Evolutionary conservation across 2,113 vertebrate genomes (phyloP).

Genomic region (Suncus etruscus): DNA sequence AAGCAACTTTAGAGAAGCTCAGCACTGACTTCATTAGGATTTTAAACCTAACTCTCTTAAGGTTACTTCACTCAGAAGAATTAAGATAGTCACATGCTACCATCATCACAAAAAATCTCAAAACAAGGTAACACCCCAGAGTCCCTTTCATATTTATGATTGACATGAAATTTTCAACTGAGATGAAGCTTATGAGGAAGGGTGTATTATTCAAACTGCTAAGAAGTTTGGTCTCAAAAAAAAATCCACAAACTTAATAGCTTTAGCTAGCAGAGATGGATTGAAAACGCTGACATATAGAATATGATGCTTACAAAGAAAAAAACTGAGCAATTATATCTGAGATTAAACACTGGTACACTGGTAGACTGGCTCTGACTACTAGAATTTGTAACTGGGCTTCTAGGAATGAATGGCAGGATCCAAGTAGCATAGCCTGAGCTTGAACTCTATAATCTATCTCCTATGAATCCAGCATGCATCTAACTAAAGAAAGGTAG

Average conservation of each 20-base stretch:
- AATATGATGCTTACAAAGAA: conserved; percentile 32
- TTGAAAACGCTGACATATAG: conserved; percentile 40
- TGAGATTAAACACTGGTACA: not conserved
- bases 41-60: conserved; percentile 23
- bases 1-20: conserved; percentile 49
- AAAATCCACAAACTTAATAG: conserved; percentile 34
- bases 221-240: conserved; percentile 42
- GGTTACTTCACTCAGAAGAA: conserved; percentile 53
- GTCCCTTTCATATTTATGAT: conserved; percentile 15
- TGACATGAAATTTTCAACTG: conserved; percentile 14
- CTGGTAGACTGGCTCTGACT: not conserved
- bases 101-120: conserved; percentile 54
- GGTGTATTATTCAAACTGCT: conserved; percentile 30
- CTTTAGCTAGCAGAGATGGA: not conserved
- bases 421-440: conserved; percentile 12
- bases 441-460: not conserved
- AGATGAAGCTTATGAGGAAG: not conserved
- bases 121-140: conserved; percentile 42
- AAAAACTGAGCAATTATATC: not conserved
- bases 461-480: conserved; percentile 7
- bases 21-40: conserved; percentile 42
- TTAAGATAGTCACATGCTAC: conserved; percentile 46
- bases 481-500: conserved; percentile 3
- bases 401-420: conserved; percentile 22
- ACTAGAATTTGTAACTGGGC: conserved; percentile 1